Evolutionary conservation across 37 sponge, comb jelly and placozoan genomes (phyloP), one percentile per base, ranked within the genome.

Genomic region (Lycopodina hypogea): DNA sequence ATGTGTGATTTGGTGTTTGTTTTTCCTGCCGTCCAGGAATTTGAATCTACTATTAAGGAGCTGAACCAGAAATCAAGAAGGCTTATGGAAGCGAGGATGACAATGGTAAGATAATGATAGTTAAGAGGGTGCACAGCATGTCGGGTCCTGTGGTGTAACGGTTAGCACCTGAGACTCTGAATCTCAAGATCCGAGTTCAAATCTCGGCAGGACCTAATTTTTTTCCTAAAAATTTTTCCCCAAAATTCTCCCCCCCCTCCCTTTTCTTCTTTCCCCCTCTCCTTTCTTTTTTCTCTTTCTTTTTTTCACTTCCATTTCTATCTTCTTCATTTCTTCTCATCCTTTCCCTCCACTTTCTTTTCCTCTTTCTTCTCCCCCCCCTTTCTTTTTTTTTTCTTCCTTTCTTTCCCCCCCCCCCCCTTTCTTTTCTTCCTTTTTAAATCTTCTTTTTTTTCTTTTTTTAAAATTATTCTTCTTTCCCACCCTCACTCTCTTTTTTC

Each of bases 161-260:
- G 90, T 90, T 90, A 94, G 94, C 94, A 94, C 96, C 76, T 89
- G 83, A 82, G 96, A 95, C 96, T 95, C 90, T 95, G 96, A 95
- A 95, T 95, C 96, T 82, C 83, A 89, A 81, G 90, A 92, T 86
- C 96, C 90, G 96, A 95, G 93, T 92, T 93, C 91, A 88, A 96
- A 86, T 90, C 93, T 93, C 93, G 93, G 93, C 88, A 69, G 85
- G 86, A 93, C 93, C 93, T 96, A 77, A 80, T 81, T 77, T 81
- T 73, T 77, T 42, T 63, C 48, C 33, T 42, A 41, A 8, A 60
- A 45, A 1, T 42, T 63, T 63, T 63, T 42, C 36, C 26, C 29
- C 29, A 11, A 9, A 29, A 15, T 17, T 35, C 6, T 58, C 53
- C 56, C 32, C 48, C 34, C 34, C 19, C 23, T 62, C 19, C 19